These are phyloP conservation scores for Manis crassicaudata DNA, from an alignment of 2,797 vertebrate genomes.

Conservation along the genomic window DNA sequence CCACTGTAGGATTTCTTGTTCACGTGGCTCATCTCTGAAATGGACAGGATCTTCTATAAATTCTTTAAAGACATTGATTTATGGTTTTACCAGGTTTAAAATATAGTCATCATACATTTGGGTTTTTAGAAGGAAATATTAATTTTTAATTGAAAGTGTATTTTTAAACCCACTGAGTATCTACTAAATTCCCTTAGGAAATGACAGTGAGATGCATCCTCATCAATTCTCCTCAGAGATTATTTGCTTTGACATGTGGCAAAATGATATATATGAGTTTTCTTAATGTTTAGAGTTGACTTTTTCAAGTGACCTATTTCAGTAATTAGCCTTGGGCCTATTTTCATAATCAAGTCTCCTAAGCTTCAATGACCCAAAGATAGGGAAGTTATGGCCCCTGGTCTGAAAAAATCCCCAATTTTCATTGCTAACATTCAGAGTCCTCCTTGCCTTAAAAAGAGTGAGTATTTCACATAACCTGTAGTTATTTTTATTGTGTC, in stretches of 20 bases:
- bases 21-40: background rate
- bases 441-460: slow-evolving; percentile 64
- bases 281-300: slow-evolving; percentile 77
- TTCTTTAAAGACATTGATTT: background rate
- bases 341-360: slow-evolving; percentile 73
- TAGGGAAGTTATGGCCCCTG: slow-evolving; percentile 34
- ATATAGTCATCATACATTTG: background rate
- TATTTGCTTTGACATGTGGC: slow-evolving; percentile 80
- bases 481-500: slow-evolving; percentile 73
- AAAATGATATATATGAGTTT: slow-evolving; percentile 77
- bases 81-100: background rate
- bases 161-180: slow-evolving; percentile 56
- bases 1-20: too few relatives aligned
- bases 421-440: slow-evolving; percentile 50
- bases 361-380: slow-evolving; percentile 67
- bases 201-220: slow-evolving; percentile 18
- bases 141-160: background rate
- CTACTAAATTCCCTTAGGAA: slow-evolving; percentile 52
- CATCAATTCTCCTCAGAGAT: slow-evolving; percentile 72
- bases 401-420: background rate
- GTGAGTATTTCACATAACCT: slow-evolving; percentile 65
- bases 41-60: background rate
- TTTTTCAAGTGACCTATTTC: slow-evolving; percentile 80
- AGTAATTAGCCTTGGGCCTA: slow-evolving; percentile 77
- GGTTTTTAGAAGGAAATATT: background rate